Evolutionary conservation across 2,113 vertebrate genomes (phyloP).

Genomic region (Oceanites oceanicus): DNA sequence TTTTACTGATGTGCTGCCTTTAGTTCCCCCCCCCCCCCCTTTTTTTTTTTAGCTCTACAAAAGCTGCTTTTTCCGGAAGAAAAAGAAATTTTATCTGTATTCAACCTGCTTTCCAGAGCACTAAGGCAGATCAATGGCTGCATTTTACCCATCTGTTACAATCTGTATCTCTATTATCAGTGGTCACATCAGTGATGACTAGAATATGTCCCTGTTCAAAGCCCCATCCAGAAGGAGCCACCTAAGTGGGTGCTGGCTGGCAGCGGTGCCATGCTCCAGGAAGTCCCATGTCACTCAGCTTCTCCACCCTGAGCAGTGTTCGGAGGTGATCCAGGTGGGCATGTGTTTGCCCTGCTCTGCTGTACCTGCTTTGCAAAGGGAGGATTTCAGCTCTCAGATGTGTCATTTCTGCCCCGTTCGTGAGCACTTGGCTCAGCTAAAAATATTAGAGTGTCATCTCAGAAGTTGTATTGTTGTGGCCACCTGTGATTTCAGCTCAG

Average conservation of each 20-base stretch:
- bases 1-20: background rate
- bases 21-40: background rate
- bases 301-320: background rate
- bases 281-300: background rate
- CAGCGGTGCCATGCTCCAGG: fast-evolving
- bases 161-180: background rate
- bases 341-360: background rate
- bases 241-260: background rate
- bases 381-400: background rate
- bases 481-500: background rate
- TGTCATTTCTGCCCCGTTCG: background rate
- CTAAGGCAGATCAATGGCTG: background rate
- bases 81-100: background rate
- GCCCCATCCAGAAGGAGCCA: background rate
- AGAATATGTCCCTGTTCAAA: background rate
- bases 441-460: background rate
- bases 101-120: background rate
- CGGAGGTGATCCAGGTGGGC: background rate
- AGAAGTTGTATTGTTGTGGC: background rate
- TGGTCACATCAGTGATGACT: background rate
- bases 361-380: background rate
- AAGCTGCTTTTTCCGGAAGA: background rate
- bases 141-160: background rate
- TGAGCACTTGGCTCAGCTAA: background rate
- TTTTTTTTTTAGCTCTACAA: background rate